phyloP scores from a whole-genome alignment of 2,113 vertebrate species.

The Scytalopus superciliaris region DNA sequence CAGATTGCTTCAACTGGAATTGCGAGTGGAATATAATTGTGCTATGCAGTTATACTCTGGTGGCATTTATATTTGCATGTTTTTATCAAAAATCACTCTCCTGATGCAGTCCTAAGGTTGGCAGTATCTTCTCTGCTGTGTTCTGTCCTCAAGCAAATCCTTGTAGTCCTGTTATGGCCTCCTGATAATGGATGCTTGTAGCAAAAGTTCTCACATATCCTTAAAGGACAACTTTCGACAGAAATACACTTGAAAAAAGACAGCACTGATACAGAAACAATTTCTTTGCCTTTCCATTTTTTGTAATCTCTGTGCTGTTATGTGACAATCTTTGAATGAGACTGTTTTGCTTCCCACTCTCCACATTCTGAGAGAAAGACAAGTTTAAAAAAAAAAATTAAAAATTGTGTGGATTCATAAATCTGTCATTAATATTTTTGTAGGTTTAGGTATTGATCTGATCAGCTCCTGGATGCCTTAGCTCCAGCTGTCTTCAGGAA shows the following conservation, averaged over 20 bases:
- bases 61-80: background rate
- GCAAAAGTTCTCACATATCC: background rate
- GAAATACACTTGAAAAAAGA: background rate
- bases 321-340: background rate
- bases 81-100: background rate
- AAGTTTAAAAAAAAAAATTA: background rate
- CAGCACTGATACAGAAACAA: background rate
- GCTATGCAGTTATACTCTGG: background rate
- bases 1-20: background rate
- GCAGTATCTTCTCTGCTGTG: background rate
- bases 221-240: background rate
- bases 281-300: background rate
- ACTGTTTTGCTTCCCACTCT: background rate
- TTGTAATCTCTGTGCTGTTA: background rate
- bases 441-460: background rate
- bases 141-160: background rate
- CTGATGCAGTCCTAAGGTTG: background rate
- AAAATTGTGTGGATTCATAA: background rate
- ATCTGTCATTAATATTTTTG: background rate
- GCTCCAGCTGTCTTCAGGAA: background rate
- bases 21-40: background rate
- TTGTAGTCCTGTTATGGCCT: background rate
- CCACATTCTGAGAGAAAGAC: background rate
- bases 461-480: background rate
- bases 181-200: background rate